phyloP scores from a whole-genome alignment of 2,888 invertebrate genomes.

The Cataglyphis rosenhaueri region DNA sequence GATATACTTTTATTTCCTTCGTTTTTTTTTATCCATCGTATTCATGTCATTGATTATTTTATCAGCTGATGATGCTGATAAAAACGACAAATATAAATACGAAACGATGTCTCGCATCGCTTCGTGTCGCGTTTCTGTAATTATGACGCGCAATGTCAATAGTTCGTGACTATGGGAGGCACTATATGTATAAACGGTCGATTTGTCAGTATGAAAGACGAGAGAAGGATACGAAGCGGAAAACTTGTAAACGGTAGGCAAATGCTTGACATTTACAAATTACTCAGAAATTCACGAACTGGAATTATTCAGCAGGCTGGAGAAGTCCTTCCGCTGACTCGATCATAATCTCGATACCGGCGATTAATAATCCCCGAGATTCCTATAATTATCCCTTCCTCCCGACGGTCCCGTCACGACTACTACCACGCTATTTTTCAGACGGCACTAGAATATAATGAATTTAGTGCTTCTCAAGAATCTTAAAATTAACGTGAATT shows the following conservation, averaged over 20 bases:
- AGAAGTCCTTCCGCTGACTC: slow-evolving; percentile 63
- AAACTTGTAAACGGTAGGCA: slow-evolving; percentile 68
- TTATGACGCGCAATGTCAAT: slow-evolving; percentile 51
- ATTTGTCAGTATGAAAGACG: slow-evolving; percentile 66
- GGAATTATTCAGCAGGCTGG: slow-evolving; percentile 68
- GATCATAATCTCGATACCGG: slow-evolving; percentile 66
- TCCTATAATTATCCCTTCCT: slow-evolving; percentile 39
- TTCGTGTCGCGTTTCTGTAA: slow-evolving; percentile 32
- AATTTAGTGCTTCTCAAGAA: background rate
- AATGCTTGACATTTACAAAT: slow-evolving; percentile 69
- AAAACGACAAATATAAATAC: slow-evolving; percentile 37
- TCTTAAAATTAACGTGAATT: background rate
- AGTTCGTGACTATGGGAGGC: slow-evolving; percentile 56
- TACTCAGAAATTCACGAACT: slow-evolving; percentile 64
- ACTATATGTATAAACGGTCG: slow-evolving; percentile 66
- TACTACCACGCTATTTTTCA: background rate
- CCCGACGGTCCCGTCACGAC: slow-evolving; percentile 15
- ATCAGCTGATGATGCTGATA: slow-evolving; percentile 27
- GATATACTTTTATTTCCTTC: background rate
- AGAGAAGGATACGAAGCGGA: slow-evolving; percentile 59
- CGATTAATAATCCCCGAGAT: slow-evolving; percentile 54
- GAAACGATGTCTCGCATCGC: slow-evolving; percentile 2
- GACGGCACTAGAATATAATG: background rate
- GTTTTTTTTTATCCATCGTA: slow-evolving; percentile 19
- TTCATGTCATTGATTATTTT: slow-evolving; percentile 46